Percentiles rank a stretch among this genome's conserved stretches.
Conservation (phyloP, 2,888 invertebrate species). For the Epiblema foenella region DNA sequence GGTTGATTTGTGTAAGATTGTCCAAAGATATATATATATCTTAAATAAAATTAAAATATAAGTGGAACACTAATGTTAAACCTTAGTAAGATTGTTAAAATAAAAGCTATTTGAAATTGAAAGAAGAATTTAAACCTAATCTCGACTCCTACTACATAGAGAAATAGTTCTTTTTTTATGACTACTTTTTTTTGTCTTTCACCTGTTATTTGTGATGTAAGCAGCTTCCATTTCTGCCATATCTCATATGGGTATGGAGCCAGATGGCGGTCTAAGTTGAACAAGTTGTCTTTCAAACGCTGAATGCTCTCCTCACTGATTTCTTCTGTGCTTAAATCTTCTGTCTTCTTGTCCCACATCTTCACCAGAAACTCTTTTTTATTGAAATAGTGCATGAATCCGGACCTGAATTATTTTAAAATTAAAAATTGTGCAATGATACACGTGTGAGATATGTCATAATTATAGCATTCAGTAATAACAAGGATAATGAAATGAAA, state of each 20-base stretch:
- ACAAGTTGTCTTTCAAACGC: slow-evolving; percentile 87
- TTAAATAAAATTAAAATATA: no score
- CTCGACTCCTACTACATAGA: no score
- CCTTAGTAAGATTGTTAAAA: no score
- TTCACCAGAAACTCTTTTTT: slow-evolving; percentile 93
- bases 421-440: background rate
- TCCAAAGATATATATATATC: no score
- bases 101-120: no score
- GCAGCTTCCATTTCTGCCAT: slow-evolving; percentile 93
- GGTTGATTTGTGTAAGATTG: no score
- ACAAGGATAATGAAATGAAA: background rate
- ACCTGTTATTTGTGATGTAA: slow-evolving; percentile 89
- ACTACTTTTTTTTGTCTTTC: slow-evolving; percentile 45
- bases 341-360: slow-evolving; percentile 92
- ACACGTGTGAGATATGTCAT: background rate
- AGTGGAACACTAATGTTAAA: no score
- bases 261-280: slow-evolving; percentile 90
- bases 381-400: slow-evolving; percentile 94
- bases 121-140: no score
- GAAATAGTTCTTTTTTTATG: no score
- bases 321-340: slow-evolving; percentile 89
- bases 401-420: slow-evolving; percentile 82
- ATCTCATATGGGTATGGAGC: slow-evolving; percentile 97
- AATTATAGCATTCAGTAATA: background rate
- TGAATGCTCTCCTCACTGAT: slow-evolving; percentile 87